phyloP scores from a whole-genome alignment of 2,888 invertebrate genomes.

The Hydrotaea diabolus region DNA sequence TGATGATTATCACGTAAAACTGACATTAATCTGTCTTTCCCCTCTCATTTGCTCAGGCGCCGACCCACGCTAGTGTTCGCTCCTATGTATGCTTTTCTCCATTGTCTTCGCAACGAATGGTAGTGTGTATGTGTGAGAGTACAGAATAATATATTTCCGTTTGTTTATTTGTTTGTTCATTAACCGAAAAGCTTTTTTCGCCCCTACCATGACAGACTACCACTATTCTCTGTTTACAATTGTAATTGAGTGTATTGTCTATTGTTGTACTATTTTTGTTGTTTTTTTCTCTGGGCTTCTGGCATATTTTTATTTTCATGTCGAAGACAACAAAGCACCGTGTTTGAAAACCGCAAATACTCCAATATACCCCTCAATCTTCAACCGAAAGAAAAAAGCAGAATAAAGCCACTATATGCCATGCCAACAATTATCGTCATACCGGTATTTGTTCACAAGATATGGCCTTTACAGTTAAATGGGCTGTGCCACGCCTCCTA shows the following conservation, averaged over 20 bases:
- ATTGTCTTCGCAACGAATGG: conserved; percentile 3
- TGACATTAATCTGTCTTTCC: too few species aligned
- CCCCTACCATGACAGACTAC: conserved; percentile 30
- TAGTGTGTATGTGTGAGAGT: neutral
- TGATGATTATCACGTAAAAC: too few species aligned
- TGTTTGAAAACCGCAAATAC: too few species aligned
- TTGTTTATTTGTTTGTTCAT: conserved; percentile 52
- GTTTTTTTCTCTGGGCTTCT: neutral
- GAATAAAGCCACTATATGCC: too few species aligned
- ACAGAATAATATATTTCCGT: conserved; percentile 35
- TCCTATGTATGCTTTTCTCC: conserved; percentile 2
- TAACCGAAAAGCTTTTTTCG: conserved; percentile 55
- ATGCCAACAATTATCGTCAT: too few species aligned
- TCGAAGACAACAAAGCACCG: neutral
- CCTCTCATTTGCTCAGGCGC: too few species aligned
- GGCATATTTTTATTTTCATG: conserved; percentile 17
- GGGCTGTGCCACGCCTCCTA: too few species aligned
- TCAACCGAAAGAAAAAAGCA: too few species aligned
- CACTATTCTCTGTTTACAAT: conserved; percentile 30
- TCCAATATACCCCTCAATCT: too few species aligned
- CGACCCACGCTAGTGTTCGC: too few species aligned
- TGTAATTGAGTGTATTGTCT: conserved; percentile 54
- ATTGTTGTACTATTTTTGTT: conserved; percentile 30
- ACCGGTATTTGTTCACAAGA: too few species aligned
- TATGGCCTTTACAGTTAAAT: too few species aligned